Evolutionary conservation across 2,888 invertebrate species (phyloP), one percentile per base, ranked within the genome.

Genomic region (Yponomeuta evonymella): DNA sequence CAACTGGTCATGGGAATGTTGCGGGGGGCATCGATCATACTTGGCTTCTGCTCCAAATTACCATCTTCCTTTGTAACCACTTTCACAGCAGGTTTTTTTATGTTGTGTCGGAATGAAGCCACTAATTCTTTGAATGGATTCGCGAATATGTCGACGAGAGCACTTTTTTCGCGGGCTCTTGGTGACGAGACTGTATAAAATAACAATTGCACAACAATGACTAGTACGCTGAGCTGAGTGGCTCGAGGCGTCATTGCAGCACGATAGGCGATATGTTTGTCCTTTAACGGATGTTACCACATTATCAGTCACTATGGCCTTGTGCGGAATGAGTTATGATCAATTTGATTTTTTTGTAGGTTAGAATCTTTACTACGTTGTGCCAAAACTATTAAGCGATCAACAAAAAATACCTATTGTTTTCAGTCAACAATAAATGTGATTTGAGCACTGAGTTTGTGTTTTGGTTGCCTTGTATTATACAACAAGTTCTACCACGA

Each of bases 231-330:
- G 78, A 87, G 79, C 77, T 83, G 85, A 78, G 81, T 82, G 78
- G 80, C 80, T 79, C 81, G 79, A 79, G 81, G 79, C 84, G 80
- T 83, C 90, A 91, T 90, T 86, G 82, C 88, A 84, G 79, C 78
- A 76, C 77, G 82, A 80, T 84, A 84, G 73, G 69, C 67, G 48
- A 63, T n/a, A 70, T 63, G 68, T 51, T 64, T 70, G 67, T 67
- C 64, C 30, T 48, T 68, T 65, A 65, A n/a, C 58, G 30, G 67
- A 43, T 15, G 48, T 62, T 63, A 11, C 30, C 62, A 48, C 69
- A 66, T 71, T 23, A 71, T 72, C 70, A 66, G 43, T 36, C 36
- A 48, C 71, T 71, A 33, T 67, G 71, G 43, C 71, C 71, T 51
- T 6, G 33, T 33, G 67, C 67, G 23, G n/a, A 63, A 12, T 43